phyloP scores from a whole-genome alignment of 2,113 vertebrate genomes.

The Amphiprion ocellaris region DNA sequence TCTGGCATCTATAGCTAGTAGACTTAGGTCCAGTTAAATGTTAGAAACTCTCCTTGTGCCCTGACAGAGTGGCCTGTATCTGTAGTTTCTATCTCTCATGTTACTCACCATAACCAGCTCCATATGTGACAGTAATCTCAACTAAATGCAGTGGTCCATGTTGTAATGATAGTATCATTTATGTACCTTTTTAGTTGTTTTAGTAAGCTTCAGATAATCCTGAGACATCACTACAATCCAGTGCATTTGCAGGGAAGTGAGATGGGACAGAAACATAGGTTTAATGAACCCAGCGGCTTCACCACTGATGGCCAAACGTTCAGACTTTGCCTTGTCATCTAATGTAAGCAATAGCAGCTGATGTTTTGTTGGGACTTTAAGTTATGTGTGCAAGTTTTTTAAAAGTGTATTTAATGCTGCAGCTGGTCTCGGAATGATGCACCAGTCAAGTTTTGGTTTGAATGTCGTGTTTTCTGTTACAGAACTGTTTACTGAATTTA shows the following conservation, averaged over 20 bases:
- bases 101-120: not conserved
- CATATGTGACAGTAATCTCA: constrained; percentile 14
- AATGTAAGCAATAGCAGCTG: constrained; percentile 30
- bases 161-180: constrained; percentile 10
- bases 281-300: not conserved
- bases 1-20: not conserved
- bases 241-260: constrained; percentile 9
- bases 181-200: not conserved
- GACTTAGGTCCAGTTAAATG: not conserved
- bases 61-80: constrained; percentile 29
- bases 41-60: constrained; percentile 31
- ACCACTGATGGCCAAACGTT: constrained; percentile 13
- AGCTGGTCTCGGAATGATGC: constrained; percentile 61
- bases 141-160: constrained; percentile 9
- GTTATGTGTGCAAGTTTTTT: constrained; percentile 7
- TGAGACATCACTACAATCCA: not conserved
- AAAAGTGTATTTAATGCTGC: constrained; percentile 56
- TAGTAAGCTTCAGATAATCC: constrained; percentile 7
- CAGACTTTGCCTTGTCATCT: constrained; percentile 32
- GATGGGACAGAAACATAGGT: constrained; percentile 7
- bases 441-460: constrained; percentile 40
- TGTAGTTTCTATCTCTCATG: not conserved
- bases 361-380: constrained; percentile 3
- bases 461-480: constrained; percentile 66
- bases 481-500: constrained; percentile 70